Base-by-base conservation (phyloP, 2,797 vertebrate species). In the Triplophysa bombifrons region DNA sequence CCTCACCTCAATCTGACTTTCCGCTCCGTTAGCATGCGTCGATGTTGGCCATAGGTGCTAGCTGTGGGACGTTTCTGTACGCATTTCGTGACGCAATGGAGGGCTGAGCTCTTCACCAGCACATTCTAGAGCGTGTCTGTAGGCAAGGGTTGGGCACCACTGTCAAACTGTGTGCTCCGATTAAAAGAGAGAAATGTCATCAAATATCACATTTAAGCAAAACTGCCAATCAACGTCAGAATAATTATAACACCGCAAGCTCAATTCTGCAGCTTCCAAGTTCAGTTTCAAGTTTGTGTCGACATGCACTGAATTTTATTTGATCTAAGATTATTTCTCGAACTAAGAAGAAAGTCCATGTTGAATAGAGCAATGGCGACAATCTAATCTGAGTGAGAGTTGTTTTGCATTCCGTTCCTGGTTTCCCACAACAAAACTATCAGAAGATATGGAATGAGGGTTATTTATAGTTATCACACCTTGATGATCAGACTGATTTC, bases 71-170 rank as follows among this genome's bases (percentile, higher is more conserved):
- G 10, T 72, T 72, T 65, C 50, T 66, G n/a, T 30, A 30, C 30
- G 10, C 10, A n/a, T 34, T 50, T 14, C 9, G 19, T 78, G 58
- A 69, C 53, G 53, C 67, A 76, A 46, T 17, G 9, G 4, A 79
- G 13, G 34, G 34, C 17, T 20, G 60, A 25, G 25, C 66, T 80
- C 80, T 65, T 74, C 60, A 34, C 72, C 78, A 76, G 79, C 75
- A 83, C 80, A 87, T 88, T 82, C 51, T 48, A 22, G 22, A 14
- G 56, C 27, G 12, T 51, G 27, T 75, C 85, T 74, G 75, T 12
- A 85, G 80, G 72, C 74, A 72, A 69, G 84, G 66, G 44, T 51
- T 83, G 70, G 81, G 27, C 74, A 72, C 60, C 64, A 82, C 69
- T 72, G 60, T 51, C 27, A 76, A 51, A 76, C 22, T 27, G 50